A percentile compares a stretch with the other conserved stretches of the same genome.
phyloP scores from a whole-genome alignment of 2,797 vertebrate species.

The Hapalemur alaotrensis region DNA sequence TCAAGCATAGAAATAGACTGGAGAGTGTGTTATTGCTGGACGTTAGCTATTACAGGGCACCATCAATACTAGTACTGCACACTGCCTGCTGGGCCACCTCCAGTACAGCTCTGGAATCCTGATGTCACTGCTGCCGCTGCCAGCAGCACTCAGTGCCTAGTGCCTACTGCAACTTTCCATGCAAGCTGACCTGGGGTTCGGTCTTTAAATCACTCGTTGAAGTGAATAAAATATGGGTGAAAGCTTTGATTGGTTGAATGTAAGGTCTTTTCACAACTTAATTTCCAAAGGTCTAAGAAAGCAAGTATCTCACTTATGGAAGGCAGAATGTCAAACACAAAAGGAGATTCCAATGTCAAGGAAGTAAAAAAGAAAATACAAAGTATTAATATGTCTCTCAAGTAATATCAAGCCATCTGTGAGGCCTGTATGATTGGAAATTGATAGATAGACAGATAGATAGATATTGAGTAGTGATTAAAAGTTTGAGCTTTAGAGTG shows the following conservation, averaged over 20 bases:
- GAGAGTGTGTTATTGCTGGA: neutral
- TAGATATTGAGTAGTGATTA: neutral
- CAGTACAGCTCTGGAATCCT: neutral
- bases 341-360: neutral
- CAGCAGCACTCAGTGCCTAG: neutral
- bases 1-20: neutral
- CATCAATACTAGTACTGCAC: too few species aligned
- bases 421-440: neutral
- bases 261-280: neutral
- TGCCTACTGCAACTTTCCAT: neutral
- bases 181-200: neutral
- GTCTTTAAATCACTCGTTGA: neutral
- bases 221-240: neutral
- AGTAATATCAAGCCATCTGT: neutral
- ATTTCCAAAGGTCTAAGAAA: neutral
- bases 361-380: neutral
- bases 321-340: neutral
- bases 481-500: neutral
- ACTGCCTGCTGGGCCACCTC: rapidly evolving
- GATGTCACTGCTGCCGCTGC: too few species aligned
- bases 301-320: neutral
- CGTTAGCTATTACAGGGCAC: rapidly evolving
- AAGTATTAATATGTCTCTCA: neutral
- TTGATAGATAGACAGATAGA: neutral
- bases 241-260: neutral